Base-by-base conservation (phyloP, 2,797 vertebrate species). In the Lutjanus campechanus region DNA sequence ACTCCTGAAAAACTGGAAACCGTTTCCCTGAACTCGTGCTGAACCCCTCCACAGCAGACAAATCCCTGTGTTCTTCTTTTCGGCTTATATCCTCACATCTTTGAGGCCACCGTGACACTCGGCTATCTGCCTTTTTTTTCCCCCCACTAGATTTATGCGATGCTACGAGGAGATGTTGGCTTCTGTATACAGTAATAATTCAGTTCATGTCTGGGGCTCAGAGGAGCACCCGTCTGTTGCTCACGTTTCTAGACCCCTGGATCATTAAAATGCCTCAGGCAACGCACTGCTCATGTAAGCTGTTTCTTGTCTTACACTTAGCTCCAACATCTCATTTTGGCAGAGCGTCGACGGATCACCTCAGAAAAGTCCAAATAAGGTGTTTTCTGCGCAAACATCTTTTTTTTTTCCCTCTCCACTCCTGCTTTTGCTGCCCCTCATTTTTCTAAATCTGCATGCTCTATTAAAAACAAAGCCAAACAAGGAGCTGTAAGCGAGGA, bases 351-450 rank as follows among this genome's bases (percentile, higher is more conserved):
- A 86, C 53, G 22, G 81, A 85, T 88, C 87, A 66, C 81, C 84
- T 81, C 47, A 20, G 69, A 91, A 91, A 93, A 89, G 84, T 79
- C 93, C 92, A 94, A 93, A 94, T 93, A 93, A 92, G 93, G 92
- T 90, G 82, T 82, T 93, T 91, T 88, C 76, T 79, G 51, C 69
- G 67, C 76, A 75, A 89, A 87, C 81, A 82, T 70, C 65, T 85
- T 51, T 77, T 77, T 77, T 77, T 71, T 41, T 36, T 22, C 10
- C 6, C 12, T 49, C 66, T 56, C 43, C n/a, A 1, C 13, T 64
- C 72, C 67, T 56, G 62, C 66, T 72, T 68, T 43, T 60, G 73
- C 63, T 49, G 46, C 59, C 82, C 83, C 54, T 81, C 69, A 62
- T 82, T 89, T 86, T 76, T 93, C 65, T 17, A 80, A 91, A 91